phyloP scores from a whole-genome alignment of 2,888 invertebrate species.

The Epinotia ramella region DNA sequence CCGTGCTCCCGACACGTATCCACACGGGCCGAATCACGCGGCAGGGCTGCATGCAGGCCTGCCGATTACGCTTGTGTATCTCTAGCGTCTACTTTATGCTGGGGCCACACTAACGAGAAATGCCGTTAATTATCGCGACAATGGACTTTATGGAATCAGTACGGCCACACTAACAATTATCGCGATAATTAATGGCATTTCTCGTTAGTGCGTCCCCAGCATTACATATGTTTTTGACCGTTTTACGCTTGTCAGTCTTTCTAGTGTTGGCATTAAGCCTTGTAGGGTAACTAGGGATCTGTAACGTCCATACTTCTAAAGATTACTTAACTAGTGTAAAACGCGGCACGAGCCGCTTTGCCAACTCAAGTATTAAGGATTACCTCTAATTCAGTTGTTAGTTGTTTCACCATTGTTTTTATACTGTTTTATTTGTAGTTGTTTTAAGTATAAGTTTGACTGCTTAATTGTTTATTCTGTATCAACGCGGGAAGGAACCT shows the following conservation, averaged over 20 bases:
- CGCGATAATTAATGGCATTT: too few species aligned
- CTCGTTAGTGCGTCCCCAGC: too few species aligned
- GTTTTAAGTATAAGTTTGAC: conserved; percentile 27
- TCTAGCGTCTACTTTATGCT: too few species aligned
- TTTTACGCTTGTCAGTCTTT: conserved; percentile 1
- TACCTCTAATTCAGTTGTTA: conserved; percentile 33
- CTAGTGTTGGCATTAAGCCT: conserved; percentile 28
- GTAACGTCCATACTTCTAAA: conserved; percentile 41
- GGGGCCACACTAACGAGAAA: too few species aligned
- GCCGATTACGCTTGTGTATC: too few species aligned
- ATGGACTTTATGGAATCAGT: too few species aligned
- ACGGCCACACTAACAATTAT: too few species aligned
- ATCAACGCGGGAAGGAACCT: background rate
- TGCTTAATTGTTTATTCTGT: conserved; percentile 7
- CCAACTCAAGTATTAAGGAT: conserved; percentile 40
- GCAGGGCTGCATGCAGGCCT: too few species aligned
- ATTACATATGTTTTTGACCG: background rate
- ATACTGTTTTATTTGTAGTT: conserved; percentile 34
- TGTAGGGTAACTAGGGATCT: conserved; percentile 30
- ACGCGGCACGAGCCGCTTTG: background rate
- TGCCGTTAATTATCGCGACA: too few species aligned
- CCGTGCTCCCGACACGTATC: too few species aligned
- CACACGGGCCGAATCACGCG: too few species aligned
- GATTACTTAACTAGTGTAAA: conserved; percentile 13
- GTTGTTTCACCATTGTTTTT: conserved; percentile 32